phyloP scores from a whole-genome alignment of 2,113 vertebrate species.

The Macquaria australasica region DNA sequence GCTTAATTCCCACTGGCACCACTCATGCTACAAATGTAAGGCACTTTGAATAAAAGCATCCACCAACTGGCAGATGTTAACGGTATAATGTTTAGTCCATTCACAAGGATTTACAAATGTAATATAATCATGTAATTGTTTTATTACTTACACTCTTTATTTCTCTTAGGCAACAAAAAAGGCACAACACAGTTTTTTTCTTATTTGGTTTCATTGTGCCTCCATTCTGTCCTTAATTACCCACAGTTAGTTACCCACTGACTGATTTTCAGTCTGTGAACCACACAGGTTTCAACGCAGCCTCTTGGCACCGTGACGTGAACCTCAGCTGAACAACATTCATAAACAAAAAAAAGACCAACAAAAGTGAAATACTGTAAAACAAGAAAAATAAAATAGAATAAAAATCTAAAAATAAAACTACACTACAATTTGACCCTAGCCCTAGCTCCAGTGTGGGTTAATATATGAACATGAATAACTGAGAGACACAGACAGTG shows the following conservation, averaged over 20 bases:
- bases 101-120: not conserved
- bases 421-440: slow-evolving; percentile 71
- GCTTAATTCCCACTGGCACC: not conserved
- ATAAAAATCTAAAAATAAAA: slow-evolving; percentile 64
- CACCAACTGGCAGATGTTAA: slow-evolving; percentile 1
- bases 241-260: slow-evolving; percentile 13
- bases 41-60: slow-evolving; percentile 10
- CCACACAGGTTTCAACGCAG: slow-evolving; percentile 45
- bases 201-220: slow-evolving; percentile 18
- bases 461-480: slow-evolving; percentile 77
- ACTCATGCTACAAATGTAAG: slow-evolving; percentile 4
- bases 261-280: slow-evolving; percentile 41
- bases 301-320: not conserved
- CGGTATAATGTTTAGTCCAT: not conserved
- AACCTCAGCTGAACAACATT: slow-evolving; percentile 77
- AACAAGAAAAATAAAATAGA: slow-evolving; percentile 55
- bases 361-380: slow-evolving; percentile 58
- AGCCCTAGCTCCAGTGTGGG: slow-evolving; percentile 91
- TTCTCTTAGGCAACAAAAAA: slow-evolving; percentile 36
- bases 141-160: slow-evolving; percentile 12
- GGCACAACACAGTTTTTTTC: not conserved
- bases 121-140: not conserved
- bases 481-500: slow-evolving; percentile 83
- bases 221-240: not conserved
- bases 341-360: slow-evolving; percentile 67